Base-by-base conservation (phyloP, 2,888 invertebrate species). In the Agonopterix arenella region DNA sequence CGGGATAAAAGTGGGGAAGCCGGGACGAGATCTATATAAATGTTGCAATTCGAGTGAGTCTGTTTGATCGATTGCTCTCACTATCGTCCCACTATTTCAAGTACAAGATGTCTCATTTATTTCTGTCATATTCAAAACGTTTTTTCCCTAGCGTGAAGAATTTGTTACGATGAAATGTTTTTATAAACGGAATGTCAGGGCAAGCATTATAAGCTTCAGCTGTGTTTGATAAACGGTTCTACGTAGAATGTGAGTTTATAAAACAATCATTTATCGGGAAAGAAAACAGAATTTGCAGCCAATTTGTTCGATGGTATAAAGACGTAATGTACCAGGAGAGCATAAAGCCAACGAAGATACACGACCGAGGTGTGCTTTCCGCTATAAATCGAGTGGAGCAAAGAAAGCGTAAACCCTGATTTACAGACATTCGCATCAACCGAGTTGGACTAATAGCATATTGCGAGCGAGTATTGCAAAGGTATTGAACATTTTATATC, bases 331-430 rank as follows among this genome's bases (percentile, higher is more conserved):
- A 77, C 73, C 64, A 69, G 70, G 72, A 58, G 62, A 66, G 60
- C 67, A 73, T 64, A 66, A 69, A 69, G 62, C 62, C 64, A 61
- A 52, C 58, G 62, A 67, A 73, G 72, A 72, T 69, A 70, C 70
- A 73, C 68, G 68, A 65, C 68, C 69, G 28, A 65, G 69, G 65
- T 70, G 70, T 66, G 67, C 69, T 65, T 70, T 66, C 59, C 63
- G 62, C 77, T 66, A 78, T 83, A 83, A 82, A 83, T 84, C 75
- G 68, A 62, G 59, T 55, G 64, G 62, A 64, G 76, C 65, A 76
- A 79, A 80, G 77, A 82, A 80, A 79, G 74, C 75, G 74, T 79
- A 82, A 82, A 80, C 80, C 68, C 76, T 82, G 83, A 84, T 83
- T 82, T 84, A 82, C 73, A 62, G 76, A 70, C 73, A 68, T 69